These are phyloP conservation scores for Aleadryas rufinucha DNA, from an alignment of 2,113 vertebrate genomes.

Conservation along the genomic window DNA sequence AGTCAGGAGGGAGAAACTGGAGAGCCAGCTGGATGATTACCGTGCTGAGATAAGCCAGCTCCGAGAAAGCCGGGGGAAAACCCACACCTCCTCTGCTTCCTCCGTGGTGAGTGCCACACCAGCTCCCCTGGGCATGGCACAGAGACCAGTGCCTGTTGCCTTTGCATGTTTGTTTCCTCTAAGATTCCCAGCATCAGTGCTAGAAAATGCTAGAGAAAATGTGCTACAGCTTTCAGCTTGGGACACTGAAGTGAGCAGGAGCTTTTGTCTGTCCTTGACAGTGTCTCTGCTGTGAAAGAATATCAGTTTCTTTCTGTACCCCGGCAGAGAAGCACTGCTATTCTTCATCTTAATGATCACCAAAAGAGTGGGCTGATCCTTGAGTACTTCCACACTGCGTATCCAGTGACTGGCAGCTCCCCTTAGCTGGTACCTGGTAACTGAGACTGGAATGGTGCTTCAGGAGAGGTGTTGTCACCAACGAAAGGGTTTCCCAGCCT, in stretches of 20 bases:
- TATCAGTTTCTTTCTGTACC: neutral
- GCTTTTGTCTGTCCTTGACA: neutral
- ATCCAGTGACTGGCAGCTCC: neutral
- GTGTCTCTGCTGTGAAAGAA: neutral
- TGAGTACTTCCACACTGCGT: neutral
- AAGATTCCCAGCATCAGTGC: neutral
- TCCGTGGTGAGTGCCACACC: neutral
- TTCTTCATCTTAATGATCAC: neutral
- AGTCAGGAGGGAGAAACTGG: constrained; percentile 76
- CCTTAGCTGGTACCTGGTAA: neutral
- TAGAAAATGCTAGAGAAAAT: neutral
- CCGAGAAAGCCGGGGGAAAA: constrained; percentile 23
- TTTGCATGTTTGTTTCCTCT: neutral
- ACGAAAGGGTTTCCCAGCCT: neutral
- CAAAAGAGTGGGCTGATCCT: neutral
- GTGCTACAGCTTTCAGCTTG: neutral
- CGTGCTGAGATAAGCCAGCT: constrained; percentile 68
- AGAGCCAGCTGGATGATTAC: constrained; percentile 73
- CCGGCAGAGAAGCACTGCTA: fast-evolving
- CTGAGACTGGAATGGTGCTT: neutral
- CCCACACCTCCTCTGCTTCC: neutral
- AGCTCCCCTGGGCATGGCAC: fast-evolving
- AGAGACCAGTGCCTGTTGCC: neutral
- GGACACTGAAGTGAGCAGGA: neutral
- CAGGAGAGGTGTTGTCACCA: neutral